A percentile compares a stretch with the other conserved stretches of the same genome.
Evolutionary conservation across 2,888 invertebrate genomes (phyloP).

Genomic region (Machimus rusticus): DNA sequence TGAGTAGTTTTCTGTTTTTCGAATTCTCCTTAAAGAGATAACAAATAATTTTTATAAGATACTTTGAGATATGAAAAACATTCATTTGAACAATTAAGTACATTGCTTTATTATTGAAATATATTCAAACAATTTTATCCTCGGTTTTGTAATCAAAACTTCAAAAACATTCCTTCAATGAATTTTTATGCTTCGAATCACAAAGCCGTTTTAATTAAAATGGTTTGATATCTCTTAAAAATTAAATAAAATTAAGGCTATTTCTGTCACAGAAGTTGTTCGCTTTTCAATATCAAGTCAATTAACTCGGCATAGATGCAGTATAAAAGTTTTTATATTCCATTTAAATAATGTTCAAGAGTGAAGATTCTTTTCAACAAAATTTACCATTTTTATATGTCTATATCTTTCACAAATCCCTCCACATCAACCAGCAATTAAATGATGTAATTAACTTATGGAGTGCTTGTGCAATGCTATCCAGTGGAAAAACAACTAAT

Average conservation of each 20-base stretch:
- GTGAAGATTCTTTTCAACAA: too few species aligned
- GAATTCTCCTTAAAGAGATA: not conserved
- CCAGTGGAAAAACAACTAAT: not conserved
- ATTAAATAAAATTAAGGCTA: too few species aligned
- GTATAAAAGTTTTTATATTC: not conserved
- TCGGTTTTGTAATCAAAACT: too few species aligned
- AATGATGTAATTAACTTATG: not conserved
- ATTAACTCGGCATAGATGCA: not conserved
- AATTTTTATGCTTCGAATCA: too few species aligned
- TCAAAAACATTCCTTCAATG: too few species aligned
- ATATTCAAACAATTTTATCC: too few species aligned
- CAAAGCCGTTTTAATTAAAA: too few species aligned
- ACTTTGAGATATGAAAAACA: not conserved
- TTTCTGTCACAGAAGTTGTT: too few species aligned
- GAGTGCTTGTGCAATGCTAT: not conserved
- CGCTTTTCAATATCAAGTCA: not conserved
- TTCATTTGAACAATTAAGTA: not conserved
- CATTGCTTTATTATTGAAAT: too few species aligned
- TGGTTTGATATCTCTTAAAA: too few species aligned
- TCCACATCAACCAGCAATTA: not conserved
- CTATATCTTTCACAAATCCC: not conserved
- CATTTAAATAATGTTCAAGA: too few species aligned
- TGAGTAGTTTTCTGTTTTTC: not conserved
- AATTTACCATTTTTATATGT: not conserved
- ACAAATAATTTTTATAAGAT: not conserved